Evolutionary conservation across 30 jellyfish, hydroid and myxozoan genomes (phyloP).

Genomic region (Cassiopea andromeda): DNA sequence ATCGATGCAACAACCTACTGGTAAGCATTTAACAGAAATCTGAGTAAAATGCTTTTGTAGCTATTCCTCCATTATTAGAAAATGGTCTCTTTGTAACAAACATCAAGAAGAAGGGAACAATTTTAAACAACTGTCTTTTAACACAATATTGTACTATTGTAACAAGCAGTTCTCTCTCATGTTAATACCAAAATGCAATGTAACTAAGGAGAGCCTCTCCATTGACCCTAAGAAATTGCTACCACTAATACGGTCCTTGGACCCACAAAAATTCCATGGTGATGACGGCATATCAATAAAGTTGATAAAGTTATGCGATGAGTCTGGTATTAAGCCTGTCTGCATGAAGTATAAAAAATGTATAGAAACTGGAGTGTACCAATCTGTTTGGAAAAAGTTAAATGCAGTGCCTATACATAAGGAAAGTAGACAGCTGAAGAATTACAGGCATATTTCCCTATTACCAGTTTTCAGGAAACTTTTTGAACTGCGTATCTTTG

Average conservation of each 20-base stretch:
- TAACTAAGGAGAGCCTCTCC: constrained; percentile 11
- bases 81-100: constrained; percentile 42
- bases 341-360: background rate
- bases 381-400: constrained; percentile 36
- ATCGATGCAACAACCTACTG: constrained; percentile 5
- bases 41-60: constrained; percentile 6
- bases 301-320: constrained; percentile 26
- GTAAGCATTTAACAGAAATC: constrained; percentile 2
- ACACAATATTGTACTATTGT: constrained; percentile 33
- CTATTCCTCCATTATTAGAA: constrained; percentile 53
- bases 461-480: constrained; percentile 46
- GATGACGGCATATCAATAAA: constrained; percentile 19
- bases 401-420: constrained; percentile 40
- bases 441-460: constrained; percentile 40
- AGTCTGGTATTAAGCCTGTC: constrained; percentile 21
- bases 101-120: constrained; percentile 30
- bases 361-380: constrained; percentile 21
- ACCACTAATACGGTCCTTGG: constrained; percentile 10
- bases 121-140: constrained; percentile 40
- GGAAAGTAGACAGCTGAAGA: constrained; percentile 37
- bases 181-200: constrained; percentile 7
- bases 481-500: constrained; percentile 31
- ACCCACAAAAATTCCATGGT: constrained; percentile 28
- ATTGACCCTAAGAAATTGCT: constrained; percentile 21
- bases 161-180: constrained; percentile 44